Evolutionary conservation across 2,113 vertebrate genomes (phyloP), one percentile per base, ranked within the genome.

Genomic region (Phodopus roborovskii): DNA sequence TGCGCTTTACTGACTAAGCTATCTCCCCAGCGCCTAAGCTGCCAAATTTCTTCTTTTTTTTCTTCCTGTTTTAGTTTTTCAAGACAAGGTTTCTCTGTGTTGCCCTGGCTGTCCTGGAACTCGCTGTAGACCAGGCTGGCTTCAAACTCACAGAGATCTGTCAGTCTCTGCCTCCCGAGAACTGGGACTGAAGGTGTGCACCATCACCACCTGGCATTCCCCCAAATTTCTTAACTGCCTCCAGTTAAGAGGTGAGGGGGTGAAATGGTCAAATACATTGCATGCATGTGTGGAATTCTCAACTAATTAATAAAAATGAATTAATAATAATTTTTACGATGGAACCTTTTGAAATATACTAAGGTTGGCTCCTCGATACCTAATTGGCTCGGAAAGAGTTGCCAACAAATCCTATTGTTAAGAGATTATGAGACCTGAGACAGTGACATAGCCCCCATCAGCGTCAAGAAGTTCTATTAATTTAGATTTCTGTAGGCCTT

Each of bases 321-420:
- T 22, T 73, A 39, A 22, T 39, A 70, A 16, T 70, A 16, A n/a
- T 83, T 82, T 83, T 50, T 71, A 85, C 94, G 86, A 90, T 64
- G 50, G 94, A 95, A 95, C 92, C 50, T 83, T 86, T 50, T 90
- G 22, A 70, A 84, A 53, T n/a, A 20, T 39, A 81, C 88, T 15
- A 56, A 66, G 87, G 92, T 9, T 94, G 33, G 74, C 70, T 87
- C 70, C 92, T 71, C 93, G 78, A 36, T 39, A 96, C 91, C 89
- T 95, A 87, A 88, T 91, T 50, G 91, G 68, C 60, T 70, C 96
- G 94, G 86, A 92, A 48, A 95, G 93, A 93, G 48, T 60, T 68
- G 68, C 33, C 81, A 95, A 94, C 87, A 36, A 92, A 86, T 77
- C 42, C 50, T 95, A 64, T 73, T 94, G 93, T 81, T 81, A 86